A percentile compares a stretch with the other conserved stretches of the same genome.
Evolutionary conservation across 2,888 invertebrate species (phyloP).

Genomic region (Dryobotodes eremita): DNA sequence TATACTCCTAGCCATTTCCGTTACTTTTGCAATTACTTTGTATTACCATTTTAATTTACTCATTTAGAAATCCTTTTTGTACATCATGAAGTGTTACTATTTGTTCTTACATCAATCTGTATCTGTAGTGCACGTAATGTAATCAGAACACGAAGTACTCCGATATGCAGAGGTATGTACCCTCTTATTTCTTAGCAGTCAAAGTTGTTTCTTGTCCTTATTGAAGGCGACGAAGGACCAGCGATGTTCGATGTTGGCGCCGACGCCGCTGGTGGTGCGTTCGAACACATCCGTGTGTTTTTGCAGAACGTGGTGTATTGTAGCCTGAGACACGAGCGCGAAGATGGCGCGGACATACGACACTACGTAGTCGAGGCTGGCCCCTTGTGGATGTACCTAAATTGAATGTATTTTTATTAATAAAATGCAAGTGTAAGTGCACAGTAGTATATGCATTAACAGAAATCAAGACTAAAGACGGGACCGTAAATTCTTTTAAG

Average conservation of each 20-base stretch:
- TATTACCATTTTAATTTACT: conserved; percentile 3
- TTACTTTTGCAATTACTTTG: conserved; percentile 13
- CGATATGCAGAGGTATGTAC: conserved; percentile 62
- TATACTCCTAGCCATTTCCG: background rate
- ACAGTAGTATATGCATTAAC: background rate
- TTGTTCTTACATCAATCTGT: conserved; percentile 29
- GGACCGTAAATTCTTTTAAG: background rate
- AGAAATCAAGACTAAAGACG: background rate
- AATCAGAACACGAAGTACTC: conserved; percentile 47
- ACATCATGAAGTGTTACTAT: conserved; percentile 20
- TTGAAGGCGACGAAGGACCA: conserved; percentile 96
- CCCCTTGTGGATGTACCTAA: conserved; percentile 97
- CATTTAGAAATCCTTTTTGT: conserved; percentile 32
- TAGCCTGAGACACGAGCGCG: conserved; percentile 93
- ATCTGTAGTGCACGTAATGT: conserved; percentile 17
- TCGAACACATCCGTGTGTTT: conserved; percentile 95
- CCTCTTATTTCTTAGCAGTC: conserved; percentile 8
- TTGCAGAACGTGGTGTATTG: conserved; percentile 94
- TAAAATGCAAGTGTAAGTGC: background rate
- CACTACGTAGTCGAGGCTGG: conserved; percentile 97
- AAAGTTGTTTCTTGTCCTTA: conserved; percentile 54
- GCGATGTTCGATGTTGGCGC: conserved; percentile 95
- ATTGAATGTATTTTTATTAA: conserved; percentile 6
- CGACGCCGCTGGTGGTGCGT: conserved; percentile 94
- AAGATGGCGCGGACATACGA: conserved; percentile 97